Base-by-base conservation (phyloP, 2,888 invertebrate genomes). In the Drosophila villosipedis region DNA sequence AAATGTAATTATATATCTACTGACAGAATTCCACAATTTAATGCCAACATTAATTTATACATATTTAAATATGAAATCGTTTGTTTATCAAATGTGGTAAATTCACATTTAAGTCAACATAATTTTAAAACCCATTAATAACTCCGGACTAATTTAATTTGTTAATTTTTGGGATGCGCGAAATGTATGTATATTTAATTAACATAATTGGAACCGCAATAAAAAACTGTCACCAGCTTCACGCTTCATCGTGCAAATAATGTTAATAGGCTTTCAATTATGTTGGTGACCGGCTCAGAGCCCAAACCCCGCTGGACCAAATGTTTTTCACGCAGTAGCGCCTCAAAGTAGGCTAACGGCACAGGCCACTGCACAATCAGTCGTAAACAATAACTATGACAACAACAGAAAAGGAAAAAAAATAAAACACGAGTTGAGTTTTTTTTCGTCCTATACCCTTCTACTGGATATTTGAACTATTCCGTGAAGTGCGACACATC, bases 201-300 rank as follows among this genome's bases (percentile, higher is more conserved):
- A 88, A 84, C 83, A 88, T 73, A 87, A 89, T 79, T 76, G 64
- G 30, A 33, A 52, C 39, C 57, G 55, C 41, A 60, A 52, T 41
- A 37, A 16, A 60, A 63, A 82, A 74, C 55, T 87, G 84, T 82
- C 76, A 69, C 72, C 73, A 68, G 77, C 74, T 84, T 79, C 57
- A 74, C 84, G 83, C 89, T 77, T 70, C 83, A 84, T 55, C 55
- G 71, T 71, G 68, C 72, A 81, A 84, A 74, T 73, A 73, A 79
- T 82, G 85, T 90, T 80, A 85, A 90, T 82, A 75, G 80, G 70
- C 83, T 77, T 88, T 82, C 85, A 87, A 90, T 88, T 85, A 84
- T 68, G 76, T 64, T 65, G 69, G 70, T 63, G 68, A 41, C 50
- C 66, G 53, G 53, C 35, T 67, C 49, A 41, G 43, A 49, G 33